Percentiles rank a stretch among this genome's conserved stretches.
phyloP scores from a whole-genome alignment of 2,888 invertebrate genomes.

The Polydrusus cervinus region DNA sequence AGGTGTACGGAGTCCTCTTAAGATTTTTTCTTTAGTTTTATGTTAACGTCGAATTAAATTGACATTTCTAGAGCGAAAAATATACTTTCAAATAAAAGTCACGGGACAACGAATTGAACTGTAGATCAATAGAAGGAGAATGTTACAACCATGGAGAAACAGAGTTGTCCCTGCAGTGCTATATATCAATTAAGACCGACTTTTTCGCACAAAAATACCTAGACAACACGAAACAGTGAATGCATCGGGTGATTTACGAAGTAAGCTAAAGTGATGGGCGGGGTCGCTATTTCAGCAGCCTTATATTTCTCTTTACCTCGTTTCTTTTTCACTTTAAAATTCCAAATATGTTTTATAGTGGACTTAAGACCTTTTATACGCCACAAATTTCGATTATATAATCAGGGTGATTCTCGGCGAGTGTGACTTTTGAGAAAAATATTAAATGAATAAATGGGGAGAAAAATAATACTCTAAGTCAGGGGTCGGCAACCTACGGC shows the following conservation, averaged over 20 bases:
- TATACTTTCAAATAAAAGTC: slow-evolving; percentile 50
- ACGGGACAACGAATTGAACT: slow-evolving; percentile 49
- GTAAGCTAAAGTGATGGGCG: slow-evolving; percentile 51
- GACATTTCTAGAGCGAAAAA: slow-evolving; percentile 34
- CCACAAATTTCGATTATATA: no score
- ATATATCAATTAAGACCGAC: slow-evolving; percentile 67
- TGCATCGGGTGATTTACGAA: slow-evolving; percentile 51
- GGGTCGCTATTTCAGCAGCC: slow-evolving; percentile 1
- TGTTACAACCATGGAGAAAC: slow-evolving; percentile 51
- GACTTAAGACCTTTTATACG: no score
- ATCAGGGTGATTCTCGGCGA: no score
- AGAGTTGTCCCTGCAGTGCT: slow-evolving; percentile 62
- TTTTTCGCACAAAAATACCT: slow-evolving; percentile 61
- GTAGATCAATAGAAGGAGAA: slow-evolving; percentile 55
- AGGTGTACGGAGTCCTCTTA: no score
- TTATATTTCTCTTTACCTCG: slow-evolving; percentile 3
- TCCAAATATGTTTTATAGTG: not conserved
- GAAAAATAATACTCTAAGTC: no score
- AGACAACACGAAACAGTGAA: slow-evolving; percentile 49
- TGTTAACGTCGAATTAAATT: not conserved
- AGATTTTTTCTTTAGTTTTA: no score
- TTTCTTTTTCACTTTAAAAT: not conserved
- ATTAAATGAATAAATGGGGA: no score
- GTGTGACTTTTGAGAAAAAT: no score
- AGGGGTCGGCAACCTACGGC: no score